Base-by-base conservation (phyloP, 92 coral and sea anemone species). In the Isaurus tuberculatus region DNA sequence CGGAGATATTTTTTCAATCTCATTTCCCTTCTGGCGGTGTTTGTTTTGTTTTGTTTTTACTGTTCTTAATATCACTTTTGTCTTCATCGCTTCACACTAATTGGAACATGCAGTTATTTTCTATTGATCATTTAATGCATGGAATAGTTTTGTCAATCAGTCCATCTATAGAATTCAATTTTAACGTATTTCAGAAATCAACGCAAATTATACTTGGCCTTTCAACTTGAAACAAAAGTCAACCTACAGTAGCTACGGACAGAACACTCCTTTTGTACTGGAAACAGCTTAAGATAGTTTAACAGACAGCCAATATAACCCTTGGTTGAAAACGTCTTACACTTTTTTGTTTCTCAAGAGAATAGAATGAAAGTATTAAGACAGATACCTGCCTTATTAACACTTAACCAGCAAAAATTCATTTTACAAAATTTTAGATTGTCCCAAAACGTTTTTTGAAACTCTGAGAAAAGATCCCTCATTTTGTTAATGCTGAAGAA, bases 31-130 rank as follows among this genome's bases (percentile, higher is more conserved):
- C 28, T 71, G 49, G 26, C 23, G 2, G 17, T 71, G 77, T 71
- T 40, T 34, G 51, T 55, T 55, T 55, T 71, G 28, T 80, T 34
- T n/a, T n/a, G n/a, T n/a, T n/a, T n/a, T 80, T 36, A 10, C 34
- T 15, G 32, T 72, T 36, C 58, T 5, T 11, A 61, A 65, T 19
- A 60, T 3, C 4, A 72, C 60, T 55, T 55, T 55, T 55, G 22
- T 55, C 10, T 55, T 19, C 63, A 55, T n/a, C 6, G 63, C 63
- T 55, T 55, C 9, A n/a, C 27, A 55, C 63, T 22, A 6, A 22
- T 55, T 55, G 63, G n/a, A 55, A 55, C 63, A 22, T 69, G 84
- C 73, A 74, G 42, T 58, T 51, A 80, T 16, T 53, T 48, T 48
- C 61, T 53, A 53, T 53, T 53, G 61, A 53, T 53, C 20, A 20